Percentiles rank a stretch among this genome's conserved stretches.
Conservation (phyloP, 2,888 invertebrate genomes). For the Drosophila pegasa region DNA sequence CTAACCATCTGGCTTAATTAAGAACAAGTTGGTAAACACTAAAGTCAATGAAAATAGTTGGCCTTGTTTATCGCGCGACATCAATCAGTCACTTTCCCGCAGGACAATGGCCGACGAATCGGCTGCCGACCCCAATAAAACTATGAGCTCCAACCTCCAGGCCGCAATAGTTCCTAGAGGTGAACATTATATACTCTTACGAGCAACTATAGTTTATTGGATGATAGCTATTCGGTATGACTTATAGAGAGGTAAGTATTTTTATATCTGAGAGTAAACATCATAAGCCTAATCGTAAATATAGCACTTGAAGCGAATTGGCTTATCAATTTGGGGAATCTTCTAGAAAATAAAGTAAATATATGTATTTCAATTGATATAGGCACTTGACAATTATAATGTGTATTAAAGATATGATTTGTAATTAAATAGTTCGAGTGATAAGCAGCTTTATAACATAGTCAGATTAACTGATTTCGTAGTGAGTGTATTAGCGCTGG, state of each 20-base stretch:
- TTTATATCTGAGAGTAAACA: neutral
- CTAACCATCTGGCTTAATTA: conserved; percentile 74
- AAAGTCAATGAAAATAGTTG: conserved; percentile 71
- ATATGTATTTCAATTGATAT: no score
- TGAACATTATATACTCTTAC: conserved; percentile 17
- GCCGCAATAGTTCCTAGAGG: neutral
- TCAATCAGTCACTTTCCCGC: conserved; percentile 67
- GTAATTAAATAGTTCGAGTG: neutral
- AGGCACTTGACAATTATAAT: no score
- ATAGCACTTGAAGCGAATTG: neutral
- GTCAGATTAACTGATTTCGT: neutral
- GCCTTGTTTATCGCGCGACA: conserved; percentile 75
- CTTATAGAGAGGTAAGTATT: no score
- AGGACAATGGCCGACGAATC: conserved; percentile 54
- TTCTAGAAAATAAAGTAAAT: neutral
- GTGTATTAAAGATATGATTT: neutral
- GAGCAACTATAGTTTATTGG: no score
- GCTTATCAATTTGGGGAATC: no score
- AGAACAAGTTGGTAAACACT: conserved; percentile 74
- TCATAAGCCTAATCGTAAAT: neutral
- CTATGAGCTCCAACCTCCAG: conserved; percentile 31
- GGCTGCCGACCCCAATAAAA: conserved; percentile 45
- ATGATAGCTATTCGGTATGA: neutral
- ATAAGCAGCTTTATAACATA: neutral
- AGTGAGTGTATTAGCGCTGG: conserved; percentile 36